A percentile compares a stretch with the other conserved stretches of the same genome.
Evolutionary conservation across 2,888 invertebrate genomes (phyloP).

Genomic region (Torymus aiolomorphi): DNA sequence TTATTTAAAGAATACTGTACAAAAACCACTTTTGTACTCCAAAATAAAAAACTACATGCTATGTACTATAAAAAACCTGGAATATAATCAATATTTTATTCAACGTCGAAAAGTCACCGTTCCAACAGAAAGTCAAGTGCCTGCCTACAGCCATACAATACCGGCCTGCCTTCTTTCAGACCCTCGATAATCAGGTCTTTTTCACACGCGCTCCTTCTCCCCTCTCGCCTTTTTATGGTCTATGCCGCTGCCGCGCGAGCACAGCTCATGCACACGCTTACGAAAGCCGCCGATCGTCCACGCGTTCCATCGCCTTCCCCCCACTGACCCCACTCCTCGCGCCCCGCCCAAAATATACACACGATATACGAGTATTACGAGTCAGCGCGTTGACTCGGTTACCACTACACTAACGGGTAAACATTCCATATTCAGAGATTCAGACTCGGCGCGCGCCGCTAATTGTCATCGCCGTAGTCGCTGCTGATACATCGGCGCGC

Average conservation of each 20-base stretch:
- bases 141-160: no score
- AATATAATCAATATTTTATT: no score
- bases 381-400: conserved; percentile 44
- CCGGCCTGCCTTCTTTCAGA: no score
- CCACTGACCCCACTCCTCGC: conserved; percentile 38
- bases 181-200: no score
- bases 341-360: conserved; percentile 63
- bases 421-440: conserved; percentile 61
- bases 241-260: not conserved
- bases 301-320: conserved; percentile 60
- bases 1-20: no score
- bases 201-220: not conserved
- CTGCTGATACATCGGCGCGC: no score
- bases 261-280: not conserved
- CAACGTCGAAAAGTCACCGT: no score
- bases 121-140: no score
- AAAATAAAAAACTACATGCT: no score
- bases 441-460: conserved; percentile 36
- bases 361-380: no score
- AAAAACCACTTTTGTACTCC: no score
- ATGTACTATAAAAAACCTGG: no score
- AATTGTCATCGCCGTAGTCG: not conserved
- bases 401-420: conserved; percentile 44
- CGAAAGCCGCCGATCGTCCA: conserved; percentile 4
- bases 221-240: conserved; percentile 25